Evolutionary conservation across 2,797 vertebrate genomes (phyloP).

Genomic region (Otolemur crassicaudatus): DNA sequence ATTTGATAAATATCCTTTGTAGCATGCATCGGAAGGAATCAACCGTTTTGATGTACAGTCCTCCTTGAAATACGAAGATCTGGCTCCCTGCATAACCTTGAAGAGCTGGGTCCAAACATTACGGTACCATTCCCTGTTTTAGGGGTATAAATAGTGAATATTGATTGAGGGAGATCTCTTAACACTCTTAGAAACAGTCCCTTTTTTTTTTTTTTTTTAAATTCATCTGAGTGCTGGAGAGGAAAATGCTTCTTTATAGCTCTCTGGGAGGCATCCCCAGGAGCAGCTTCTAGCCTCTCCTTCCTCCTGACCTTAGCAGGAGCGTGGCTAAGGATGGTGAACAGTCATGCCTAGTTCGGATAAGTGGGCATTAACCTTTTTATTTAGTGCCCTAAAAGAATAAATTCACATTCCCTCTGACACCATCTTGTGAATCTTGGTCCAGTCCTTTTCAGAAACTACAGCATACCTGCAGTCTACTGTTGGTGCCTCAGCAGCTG

Average conservation of each 20-base stretch:
- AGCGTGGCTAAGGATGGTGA: background rate
- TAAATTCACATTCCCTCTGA: background rate
- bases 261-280: background rate
- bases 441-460: background rate
- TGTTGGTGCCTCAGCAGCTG: background rate
- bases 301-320: background rate
- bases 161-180: background rate
- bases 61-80: constrained; percentile 95
- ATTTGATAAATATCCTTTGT: constrained; percentile 53
- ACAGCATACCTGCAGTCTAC: background rate
- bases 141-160: background rate
- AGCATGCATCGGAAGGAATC: constrained; percentile 98
- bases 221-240: background rate
- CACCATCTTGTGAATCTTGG: background rate
- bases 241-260: background rate
- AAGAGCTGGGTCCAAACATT: constrained; percentile 99
- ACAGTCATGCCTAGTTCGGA: background rate
- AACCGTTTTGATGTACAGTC: constrained; percentile 95
- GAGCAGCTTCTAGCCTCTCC: background rate
- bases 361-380: background rate
- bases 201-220: background rate
- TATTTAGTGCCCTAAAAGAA: background rate
- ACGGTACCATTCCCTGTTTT: constrained; percentile 88
- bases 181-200: background rate
- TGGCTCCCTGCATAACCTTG: constrained; percentile 95